These are phyloP conservation scores for Synodontis membranacea DNA, from an alignment of 2,113 vertebrate species.

Conservation along the genomic window DNA sequence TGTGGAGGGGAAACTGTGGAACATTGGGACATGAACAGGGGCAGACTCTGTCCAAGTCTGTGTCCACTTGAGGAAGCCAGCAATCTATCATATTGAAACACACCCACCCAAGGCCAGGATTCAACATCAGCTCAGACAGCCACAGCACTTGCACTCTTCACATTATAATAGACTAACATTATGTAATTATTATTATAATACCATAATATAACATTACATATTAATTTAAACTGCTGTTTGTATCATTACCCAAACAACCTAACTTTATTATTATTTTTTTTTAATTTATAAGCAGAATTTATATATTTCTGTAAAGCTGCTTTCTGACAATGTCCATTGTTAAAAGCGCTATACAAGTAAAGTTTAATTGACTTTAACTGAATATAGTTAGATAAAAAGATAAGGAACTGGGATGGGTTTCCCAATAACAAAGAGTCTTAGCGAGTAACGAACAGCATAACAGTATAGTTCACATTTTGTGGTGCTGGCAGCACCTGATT, in stretches of 20 bases:
- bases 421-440: neutral
- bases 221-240: slow-evolving; percentile 15
- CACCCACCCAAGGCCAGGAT: slow-evolving; percentile 50
- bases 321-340: too few relatives aligned
- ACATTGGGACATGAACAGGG: slow-evolving; percentile 24
- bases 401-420: neutral
- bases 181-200: slow-evolving; percentile 8
- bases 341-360: too few relatives aligned
- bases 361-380: too few relatives aligned
- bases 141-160: slow-evolving; percentile 25
- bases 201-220: neutral
- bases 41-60: slow-evolving; percentile 41
- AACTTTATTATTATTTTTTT: neutral
- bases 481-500: neutral
- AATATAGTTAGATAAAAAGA: neutral
- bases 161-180: slow-evolving; percentile 26
- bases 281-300: too few relatives aligned
- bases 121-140: slow-evolving; percentile 43
- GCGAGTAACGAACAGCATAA: neutral
- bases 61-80: slow-evolving; percentile 54
- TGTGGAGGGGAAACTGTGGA: slow-evolving; percentile 35
- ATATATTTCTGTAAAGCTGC: too few relatives aligned
- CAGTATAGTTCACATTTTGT: neutral
- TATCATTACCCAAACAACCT: slow-evolving; percentile 3
- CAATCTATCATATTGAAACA: slow-evolving; percentile 47